Conservation (phyloP, 2,888 invertebrate species). For the Seira sanloemensis region DNA sequence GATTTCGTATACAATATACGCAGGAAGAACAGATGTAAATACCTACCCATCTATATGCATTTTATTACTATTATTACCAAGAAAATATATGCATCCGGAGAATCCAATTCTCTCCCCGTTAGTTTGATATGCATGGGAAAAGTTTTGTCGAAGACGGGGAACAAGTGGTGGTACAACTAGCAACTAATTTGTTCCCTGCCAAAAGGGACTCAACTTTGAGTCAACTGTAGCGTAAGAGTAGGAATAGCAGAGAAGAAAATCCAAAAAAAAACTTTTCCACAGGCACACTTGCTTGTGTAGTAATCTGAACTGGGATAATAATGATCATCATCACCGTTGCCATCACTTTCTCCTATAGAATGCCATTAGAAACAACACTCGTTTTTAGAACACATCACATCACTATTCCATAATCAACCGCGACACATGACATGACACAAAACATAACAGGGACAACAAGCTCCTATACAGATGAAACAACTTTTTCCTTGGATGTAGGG, state of each 20-base stretch:
- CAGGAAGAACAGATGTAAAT: conserved; percentile 18
- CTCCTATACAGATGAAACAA: conserved; percentile 22
- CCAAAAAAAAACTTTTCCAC: conserved; percentile 63
- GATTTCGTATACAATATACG: conserved; percentile 1
- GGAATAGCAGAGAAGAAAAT: conserved; percentile 22
- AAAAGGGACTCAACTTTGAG: conserved; percentile 58
- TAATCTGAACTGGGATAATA: conserved; percentile 63
- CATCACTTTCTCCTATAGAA: conserved; percentile 2
- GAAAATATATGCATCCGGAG: neutral
- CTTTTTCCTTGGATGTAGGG: conserved; percentile 3
- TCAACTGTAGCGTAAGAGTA: conserved; percentile 33
- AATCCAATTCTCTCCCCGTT: conserved; percentile 34
- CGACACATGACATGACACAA: conserved; percentile 61
- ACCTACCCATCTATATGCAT: neutral
- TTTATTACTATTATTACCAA: conserved; percentile 47
- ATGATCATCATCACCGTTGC: conserved; percentile 49
- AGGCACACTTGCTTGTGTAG: conserved; percentile 31
- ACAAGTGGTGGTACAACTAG: conserved; percentile 66
- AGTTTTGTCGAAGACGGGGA: conserved; percentile 64
- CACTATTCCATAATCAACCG: conserved; percentile 49
- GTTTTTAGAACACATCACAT: conserved; percentile 33
- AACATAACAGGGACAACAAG: conserved; percentile 46
- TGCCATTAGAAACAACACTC: neutral
- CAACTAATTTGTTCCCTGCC: conserved; percentile 64
- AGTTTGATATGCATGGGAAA: conserved; percentile 65